These are phyloP conservation scores for Drosophila ezoana DNA, from an alignment of 2,888 invertebrate species.

Conservation along the genomic window DNA sequence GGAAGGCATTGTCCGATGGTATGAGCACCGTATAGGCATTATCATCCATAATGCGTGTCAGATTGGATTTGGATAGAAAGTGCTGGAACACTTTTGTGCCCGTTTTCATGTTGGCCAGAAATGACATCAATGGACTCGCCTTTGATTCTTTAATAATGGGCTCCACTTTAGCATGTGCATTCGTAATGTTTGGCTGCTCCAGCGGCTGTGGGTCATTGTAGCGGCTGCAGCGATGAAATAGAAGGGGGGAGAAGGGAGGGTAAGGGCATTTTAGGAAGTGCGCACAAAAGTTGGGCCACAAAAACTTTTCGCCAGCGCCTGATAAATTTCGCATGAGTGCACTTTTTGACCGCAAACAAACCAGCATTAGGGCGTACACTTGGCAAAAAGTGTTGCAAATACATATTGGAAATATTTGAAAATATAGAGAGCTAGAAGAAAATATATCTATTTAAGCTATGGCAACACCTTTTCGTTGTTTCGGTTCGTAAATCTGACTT, in stretches of 20 bases:
- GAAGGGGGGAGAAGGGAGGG: slow-evolving; percentile 17
- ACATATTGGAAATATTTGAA: neutral
- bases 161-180: slow-evolving; percentile 83
- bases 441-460: no score
- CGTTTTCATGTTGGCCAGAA: slow-evolving; percentile 87
- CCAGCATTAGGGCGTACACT: slow-evolving; percentile 61
- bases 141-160: slow-evolving; percentile 84
- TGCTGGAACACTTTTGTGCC: slow-evolving; percentile 88
- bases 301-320: slow-evolving; percentile 56
- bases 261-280: slow-evolving; percentile 37
- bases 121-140: slow-evolving; percentile 84
- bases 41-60: slow-evolving; percentile 86
- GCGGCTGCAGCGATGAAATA: slow-evolving; percentile 67
- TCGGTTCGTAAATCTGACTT: no score
- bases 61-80: slow-evolving; percentile 87
- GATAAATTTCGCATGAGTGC: slow-evolving; percentile 77
- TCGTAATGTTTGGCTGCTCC: slow-evolving; percentile 83
- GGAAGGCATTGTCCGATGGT: slow-evolving; percentile 88
- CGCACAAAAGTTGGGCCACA: slow-evolving; percentile 56
- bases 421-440: no score
- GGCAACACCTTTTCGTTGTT: no score
- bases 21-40: slow-evolving; percentile 88
- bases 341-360: slow-evolving; percentile 77
- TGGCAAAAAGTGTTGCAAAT: slow-evolving; percentile 7
- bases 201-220: slow-evolving; percentile 84